phyloP scores from a whole-genome alignment of 2,113 vertebrate species.

The Lampris megalopsis region DNA sequence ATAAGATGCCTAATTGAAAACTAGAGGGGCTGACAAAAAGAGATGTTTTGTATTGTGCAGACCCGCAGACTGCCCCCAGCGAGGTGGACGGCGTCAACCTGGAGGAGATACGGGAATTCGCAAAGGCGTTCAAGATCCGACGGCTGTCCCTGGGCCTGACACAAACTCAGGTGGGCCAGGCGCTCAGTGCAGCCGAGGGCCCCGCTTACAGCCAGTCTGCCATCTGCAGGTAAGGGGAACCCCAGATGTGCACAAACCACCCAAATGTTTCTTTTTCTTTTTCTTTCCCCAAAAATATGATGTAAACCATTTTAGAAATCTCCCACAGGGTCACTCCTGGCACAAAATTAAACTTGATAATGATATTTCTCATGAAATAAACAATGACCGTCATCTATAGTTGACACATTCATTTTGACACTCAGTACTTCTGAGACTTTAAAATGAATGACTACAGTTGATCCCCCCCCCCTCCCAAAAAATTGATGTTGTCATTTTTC shows the following conservation, averaged over 20 bases:
- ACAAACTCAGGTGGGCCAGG: slow-evolving; percentile 99
- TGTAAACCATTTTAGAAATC: too few relatives aligned
- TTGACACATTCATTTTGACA: too few relatives aligned
- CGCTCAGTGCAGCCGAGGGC: slow-evolving; percentile 96
- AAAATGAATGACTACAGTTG: too few relatives aligned
- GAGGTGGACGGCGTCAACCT: slow-evolving; percentile 99
- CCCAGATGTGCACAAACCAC: neutral
- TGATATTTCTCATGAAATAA: too few relatives aligned
- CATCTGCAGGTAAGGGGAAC: slow-evolving; percentile 96
- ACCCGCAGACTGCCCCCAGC: slow-evolving; percentile 94
- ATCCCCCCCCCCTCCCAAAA: too few relatives aligned
- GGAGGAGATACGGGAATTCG: slow-evolving; percentile 99
- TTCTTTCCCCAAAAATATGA: too few relatives aligned
- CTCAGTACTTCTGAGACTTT: too few relatives aligned
- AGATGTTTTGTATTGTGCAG: slow-evolving; percentile 80
- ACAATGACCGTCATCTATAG: too few relatives aligned
- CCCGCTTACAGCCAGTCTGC: slow-evolving; percentile 99
- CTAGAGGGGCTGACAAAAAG: slow-evolving; percentile 64
- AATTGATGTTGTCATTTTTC: too few relatives aligned
- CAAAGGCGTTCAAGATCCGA: slow-evolving; percentile 99
- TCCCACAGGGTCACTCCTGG: too few relatives aligned
- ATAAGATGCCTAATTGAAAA: slow-evolving; percentile 30
- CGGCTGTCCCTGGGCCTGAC: slow-evolving; percentile 99
- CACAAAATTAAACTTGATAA: too few relatives aligned
- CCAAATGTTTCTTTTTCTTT: neutral